phyloP scores from a whole-genome alignment of 2,888 invertebrate genomes.

The Lepidocyrtoides sp. region DNA sequence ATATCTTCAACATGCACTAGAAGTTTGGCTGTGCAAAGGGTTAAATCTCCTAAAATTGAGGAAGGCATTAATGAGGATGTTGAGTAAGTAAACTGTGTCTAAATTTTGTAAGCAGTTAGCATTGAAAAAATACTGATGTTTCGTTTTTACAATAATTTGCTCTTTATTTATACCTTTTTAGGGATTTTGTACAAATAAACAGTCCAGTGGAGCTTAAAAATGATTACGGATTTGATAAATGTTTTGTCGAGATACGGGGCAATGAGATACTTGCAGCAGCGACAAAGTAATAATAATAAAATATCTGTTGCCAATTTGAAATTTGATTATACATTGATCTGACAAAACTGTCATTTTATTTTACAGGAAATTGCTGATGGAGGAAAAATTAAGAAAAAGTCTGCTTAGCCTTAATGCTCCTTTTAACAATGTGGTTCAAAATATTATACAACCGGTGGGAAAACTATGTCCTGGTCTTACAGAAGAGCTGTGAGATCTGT shows the following conservation, averaged over 20 bases:
- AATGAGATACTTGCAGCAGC: slow-evolving; percentile 62
- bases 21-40: not conserved
- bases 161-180: not conserved
- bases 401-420: slow-evolving; percentile 40
- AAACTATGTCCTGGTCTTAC: not conserved
- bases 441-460: not conserved
- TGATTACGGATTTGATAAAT: slow-evolving; percentile 56
- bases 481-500: not conserved
- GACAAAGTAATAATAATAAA: slow-evolving; percentile 63
- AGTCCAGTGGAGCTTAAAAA: slow-evolving; percentile 59
- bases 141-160: not conserved
- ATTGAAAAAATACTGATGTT: not conserved
- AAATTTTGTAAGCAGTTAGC: not conserved
- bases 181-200: slow-evolving; percentile 55
- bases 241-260: slow-evolving; percentile 69
- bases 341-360: not conserved
- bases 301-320: not conserved
- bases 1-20: not conserved
- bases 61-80: not conserved
- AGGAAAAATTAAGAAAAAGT: slow-evolving; percentile 67
- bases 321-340: not conserved
- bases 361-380: slow-evolving; percentile 67
- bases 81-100: slow-evolving; percentile 48
- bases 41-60: not conserved
- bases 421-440: not conserved